Base-by-base conservation (phyloP, 2,797 vertebrate species). In the Rhinatrema bivittatum region DNA sequence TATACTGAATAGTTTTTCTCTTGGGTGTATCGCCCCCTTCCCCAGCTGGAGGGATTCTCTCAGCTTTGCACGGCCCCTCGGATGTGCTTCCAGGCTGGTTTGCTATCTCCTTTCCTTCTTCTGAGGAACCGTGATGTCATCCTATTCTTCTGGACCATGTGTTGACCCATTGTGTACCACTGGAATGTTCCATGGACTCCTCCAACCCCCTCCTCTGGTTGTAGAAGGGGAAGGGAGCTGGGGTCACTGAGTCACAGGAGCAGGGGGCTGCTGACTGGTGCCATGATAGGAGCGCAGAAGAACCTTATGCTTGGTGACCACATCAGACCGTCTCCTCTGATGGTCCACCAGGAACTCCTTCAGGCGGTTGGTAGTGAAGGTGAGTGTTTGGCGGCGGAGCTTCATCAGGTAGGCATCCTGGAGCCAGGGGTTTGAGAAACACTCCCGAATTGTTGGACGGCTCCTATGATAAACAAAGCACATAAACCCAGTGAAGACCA, bases 401-500 rank as follows among this genome's bases (percentile, higher is more conserved):
- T 94, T 90, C 94, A 96, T 98, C 74, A 99, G 78, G 57, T 98
- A 97, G 53, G 94, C 93, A 0, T 99, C 95, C 72, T 99, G 96
- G 49, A 99, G 87, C 96, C 96, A 99, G 1, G 95, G 79, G 53
- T 96, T 94, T 53, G 70, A 87, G 32, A 90, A 89, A 76, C 94
- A 97, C 76, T 98, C 96, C 68, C 93, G 94, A 55, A 97, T 75
- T 0, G 92, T 87, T 16, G 96, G 94, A 23, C 96, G 93, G 53
- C 89, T 92, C 93, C 95, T 98, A 60, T 16, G 27, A 33, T 24
- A 29, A 13, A 19, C 29, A 22, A 30, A 15, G 7, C 2, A 1
- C 22, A 2, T 4, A 12, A 0, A 0, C 0, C 2, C 60, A 28
- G 55, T 37, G 9, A 23, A n/a, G n/a, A n/a, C n/a, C n/a, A n/a